phyloP scores from a whole-genome alignment of 2,888 invertebrate genomes.

The Ceramica pisi region DNA sequence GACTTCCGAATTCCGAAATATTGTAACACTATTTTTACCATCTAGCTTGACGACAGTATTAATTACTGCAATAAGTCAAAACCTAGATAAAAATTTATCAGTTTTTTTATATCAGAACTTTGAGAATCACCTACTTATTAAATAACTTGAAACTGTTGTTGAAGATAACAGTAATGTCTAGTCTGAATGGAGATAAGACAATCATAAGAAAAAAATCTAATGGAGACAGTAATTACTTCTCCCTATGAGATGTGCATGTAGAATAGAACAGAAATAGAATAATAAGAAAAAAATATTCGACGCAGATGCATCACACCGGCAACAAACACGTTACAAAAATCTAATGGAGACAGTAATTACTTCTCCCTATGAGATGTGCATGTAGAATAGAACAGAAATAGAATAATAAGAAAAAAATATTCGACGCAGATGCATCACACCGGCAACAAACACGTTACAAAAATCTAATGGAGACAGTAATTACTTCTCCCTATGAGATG shows the following conservation, averaged over 20 bases:
- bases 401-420: no score
- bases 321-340: no score
- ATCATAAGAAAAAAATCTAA: neutral
- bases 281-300: no score
- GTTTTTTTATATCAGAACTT: conserved; percentile 14
- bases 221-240: neutral
- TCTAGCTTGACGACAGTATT: neutral
- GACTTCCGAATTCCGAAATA: conserved; percentile 11
- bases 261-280: no score
- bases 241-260: neutral
- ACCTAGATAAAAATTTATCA: conserved; percentile 26
- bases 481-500: no score
- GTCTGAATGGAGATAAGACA: conserved; percentile 5
- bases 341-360: no score
- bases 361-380: neutral
- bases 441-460: no score
- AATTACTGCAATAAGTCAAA: neutral
- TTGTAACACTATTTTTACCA: conserved; percentile 11
- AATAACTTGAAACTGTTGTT: conserved; percentile 33
- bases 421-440: no score
- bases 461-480: no score
- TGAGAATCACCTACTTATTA: conserved; percentile 21
- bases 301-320: no score
- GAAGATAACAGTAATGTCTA: conserved; percentile 28
- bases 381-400: no score